Percentiles rank a stretch among this genome's conserved stretches.
These are phyloP conservation scores for Xylota sylvarum DNA, from an alignment of 2,888 invertebrate genomes.

Conservation along the genomic window DNA sequence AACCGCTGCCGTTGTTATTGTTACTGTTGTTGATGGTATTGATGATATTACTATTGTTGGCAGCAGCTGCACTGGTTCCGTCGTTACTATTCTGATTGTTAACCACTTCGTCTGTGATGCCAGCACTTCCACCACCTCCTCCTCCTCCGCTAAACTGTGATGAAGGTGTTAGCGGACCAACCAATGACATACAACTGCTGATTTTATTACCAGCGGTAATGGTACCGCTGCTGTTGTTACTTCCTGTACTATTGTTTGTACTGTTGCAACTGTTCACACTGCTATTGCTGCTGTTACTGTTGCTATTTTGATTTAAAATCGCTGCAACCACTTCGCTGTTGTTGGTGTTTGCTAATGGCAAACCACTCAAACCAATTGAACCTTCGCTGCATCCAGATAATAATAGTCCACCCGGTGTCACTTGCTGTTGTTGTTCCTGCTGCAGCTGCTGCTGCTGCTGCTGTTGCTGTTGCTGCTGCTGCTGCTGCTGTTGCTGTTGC, in stretches of 20 bases:
- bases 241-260: slow-evolving; percentile 71
- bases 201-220: slow-evolving; percentile 49
- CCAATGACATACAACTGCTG: slow-evolving; percentile 70
- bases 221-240: slow-evolving; percentile 59
- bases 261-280: slow-evolving; percentile 70
- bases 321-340: slow-evolving; percentile 64
- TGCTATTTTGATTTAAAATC: slow-evolving; percentile 70
- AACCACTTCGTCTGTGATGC: slow-evolving; percentile 28
- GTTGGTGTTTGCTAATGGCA: slow-evolving; percentile 60
- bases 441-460: slow-evolving; percentile 16
- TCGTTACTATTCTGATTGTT: slow-evolving; percentile 66
- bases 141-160: slow-evolving; percentile 72
- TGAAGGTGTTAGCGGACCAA: slow-evolving; percentile 69
- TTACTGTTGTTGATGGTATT: slow-evolving; percentile 14
- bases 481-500: not conserved
- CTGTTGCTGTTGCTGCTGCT: slow-evolving; percentile 7
- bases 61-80: slow-evolving; percentile 23
- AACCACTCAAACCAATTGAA: slow-evolving; percentile 59
- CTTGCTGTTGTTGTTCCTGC: slow-evolving; percentile 44
- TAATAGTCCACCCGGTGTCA: slow-evolving; percentile 41
- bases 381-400: slow-evolving; percentile 62
- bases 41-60: slow-evolving; percentile 23
- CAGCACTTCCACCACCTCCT: slow-evolving; percentile 53
- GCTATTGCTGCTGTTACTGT: slow-evolving; percentile 75
- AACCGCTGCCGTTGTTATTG: slow-evolving; percentile 36